phyloP scores from a whole-genome alignment of 2,888 invertebrate species.

The Megastigmus dorsalis region DNA sequence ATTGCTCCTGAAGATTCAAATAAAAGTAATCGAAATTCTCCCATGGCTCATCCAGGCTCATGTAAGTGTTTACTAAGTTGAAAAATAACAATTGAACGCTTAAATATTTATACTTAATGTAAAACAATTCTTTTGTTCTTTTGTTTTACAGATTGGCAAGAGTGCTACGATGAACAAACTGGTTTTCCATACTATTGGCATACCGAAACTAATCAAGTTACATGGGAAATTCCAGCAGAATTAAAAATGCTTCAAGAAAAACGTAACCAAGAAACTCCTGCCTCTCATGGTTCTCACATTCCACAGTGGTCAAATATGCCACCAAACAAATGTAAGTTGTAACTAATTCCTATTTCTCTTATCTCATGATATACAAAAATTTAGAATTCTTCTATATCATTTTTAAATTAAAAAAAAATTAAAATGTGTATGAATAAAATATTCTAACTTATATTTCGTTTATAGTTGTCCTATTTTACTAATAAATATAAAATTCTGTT shows the following conservation, averaged over 20 bases:
- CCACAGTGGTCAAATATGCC: constrained; percentile 63
- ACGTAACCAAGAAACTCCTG: constrained; percentile 54
- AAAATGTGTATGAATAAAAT: neutral
- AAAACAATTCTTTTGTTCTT: neutral
- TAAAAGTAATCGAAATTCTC: constrained; percentile 22
- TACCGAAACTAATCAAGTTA: constrained; percentile 79
- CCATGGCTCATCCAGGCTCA: constrained; percentile 45
- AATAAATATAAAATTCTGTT: neutral
- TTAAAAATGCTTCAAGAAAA: constrained; percentile 61
- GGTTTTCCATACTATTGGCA: constrained; percentile 83
- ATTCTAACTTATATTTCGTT: neutral
- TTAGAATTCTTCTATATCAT: no score
- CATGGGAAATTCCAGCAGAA: constrained; percentile 79
- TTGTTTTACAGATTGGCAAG: constrained; percentile 76
- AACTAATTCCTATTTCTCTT: no score
- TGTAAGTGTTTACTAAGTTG: constrained; percentile 31
- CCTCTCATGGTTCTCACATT: constrained; percentile 54
- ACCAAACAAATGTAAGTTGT: constrained; percentile 60
- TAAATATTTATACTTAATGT: neutral
- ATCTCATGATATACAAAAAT: no score
- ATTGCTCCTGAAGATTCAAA: constrained; percentile 65
- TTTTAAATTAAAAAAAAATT: neutral
- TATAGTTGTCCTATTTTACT: neutral
- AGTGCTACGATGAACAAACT: constrained; percentile 78
- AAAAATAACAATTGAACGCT: no score